Percentiles rank a stretch among this genome's conserved stretches.
These are phyloP conservation scores for Lycophotia porphyrea DNA, from an alignment of 2,888 invertebrate genomes.

Conservation along the genomic window DNA sequence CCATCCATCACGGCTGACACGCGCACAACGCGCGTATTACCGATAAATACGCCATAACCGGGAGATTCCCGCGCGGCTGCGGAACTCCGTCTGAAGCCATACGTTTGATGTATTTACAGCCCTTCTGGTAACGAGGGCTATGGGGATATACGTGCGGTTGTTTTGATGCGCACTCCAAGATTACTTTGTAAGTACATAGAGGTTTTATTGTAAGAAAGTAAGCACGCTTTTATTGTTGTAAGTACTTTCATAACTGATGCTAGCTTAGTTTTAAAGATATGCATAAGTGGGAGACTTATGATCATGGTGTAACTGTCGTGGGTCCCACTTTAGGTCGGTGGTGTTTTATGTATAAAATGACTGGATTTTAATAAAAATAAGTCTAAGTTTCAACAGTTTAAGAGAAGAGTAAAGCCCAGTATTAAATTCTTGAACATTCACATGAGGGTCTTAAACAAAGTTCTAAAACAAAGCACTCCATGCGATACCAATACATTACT, in stretches of 20 bases:
- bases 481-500: too few relatives aligned
- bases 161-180: background rate
- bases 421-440: too few relatives aligned
- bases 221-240: background rate
- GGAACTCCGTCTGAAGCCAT: slow-evolving; percentile 15
- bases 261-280: background rate
- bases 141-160: too few relatives aligned
- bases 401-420: too few relatives aligned
- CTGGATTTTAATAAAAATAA: background rate
- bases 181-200: slow-evolving; percentile 8
- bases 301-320: background rate
- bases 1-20: slow-evolving; percentile 52
- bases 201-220: background rate
- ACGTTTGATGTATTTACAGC: slow-evolving; percentile 33
- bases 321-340: background rate
- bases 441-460: too few relatives aligned
- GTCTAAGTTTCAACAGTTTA: background rate
- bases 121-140: slow-evolving; percentile 15
- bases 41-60: slow-evolving; percentile 27
- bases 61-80: slow-evolving; percentile 27
- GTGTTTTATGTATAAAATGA: background rate
- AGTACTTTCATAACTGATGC: background rate
- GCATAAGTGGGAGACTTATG: background rate
- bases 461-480: too few relatives aligned
- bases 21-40: slow-evolving; percentile 35